Evolutionary conservation across 2,888 invertebrate species (phyloP), one percentile per base, ranked within the genome.

Genomic region (Pimpla rufipes): DNA sequence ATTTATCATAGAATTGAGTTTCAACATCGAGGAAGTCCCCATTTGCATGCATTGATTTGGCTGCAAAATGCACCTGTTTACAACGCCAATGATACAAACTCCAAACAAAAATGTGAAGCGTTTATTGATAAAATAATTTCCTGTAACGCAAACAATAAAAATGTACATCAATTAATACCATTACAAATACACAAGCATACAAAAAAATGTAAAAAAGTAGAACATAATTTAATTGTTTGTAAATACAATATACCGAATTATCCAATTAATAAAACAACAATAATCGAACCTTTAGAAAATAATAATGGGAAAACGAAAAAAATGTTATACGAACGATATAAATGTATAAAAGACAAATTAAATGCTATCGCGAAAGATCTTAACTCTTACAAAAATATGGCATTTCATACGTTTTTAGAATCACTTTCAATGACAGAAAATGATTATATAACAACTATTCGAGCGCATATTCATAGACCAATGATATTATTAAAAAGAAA

Each of bases 1-100:
- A 76, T 73, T 35, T 86, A 76, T 59, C 68, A 75, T 18, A 57
- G 84, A 68, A 74, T 83, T 16, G 81, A 85, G 71, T 86, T 86
- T 52, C 85, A 86, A 55, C 84, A 83, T 37, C 29, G 83, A 37
- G 85, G 87, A 10, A 75, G 75, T 29, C 79, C 80, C 10, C 85
- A 84, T 40, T 62, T 59, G 4, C 85, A 87, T 83, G 55, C 59
- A 42, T 52, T 86, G 8, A 16, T 81, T 11, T 85, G 82, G 79
- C 64, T 86, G 59, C 79, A 83, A 10, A 70, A 83, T 79, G 68
- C 77, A n/a, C 83, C 85, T 10, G 13, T 42, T n/a, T 79, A 77
- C 52, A 57, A 77, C 40, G 55, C 70, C 18, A 40, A 80, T 77
- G 23, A 83, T 64, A 16, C 8, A 11, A 18, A 76, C 6, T 82